Base-by-base conservation (phyloP, 2,888 invertebrate genomes). In the Coleophora flavipennella region DNA sequence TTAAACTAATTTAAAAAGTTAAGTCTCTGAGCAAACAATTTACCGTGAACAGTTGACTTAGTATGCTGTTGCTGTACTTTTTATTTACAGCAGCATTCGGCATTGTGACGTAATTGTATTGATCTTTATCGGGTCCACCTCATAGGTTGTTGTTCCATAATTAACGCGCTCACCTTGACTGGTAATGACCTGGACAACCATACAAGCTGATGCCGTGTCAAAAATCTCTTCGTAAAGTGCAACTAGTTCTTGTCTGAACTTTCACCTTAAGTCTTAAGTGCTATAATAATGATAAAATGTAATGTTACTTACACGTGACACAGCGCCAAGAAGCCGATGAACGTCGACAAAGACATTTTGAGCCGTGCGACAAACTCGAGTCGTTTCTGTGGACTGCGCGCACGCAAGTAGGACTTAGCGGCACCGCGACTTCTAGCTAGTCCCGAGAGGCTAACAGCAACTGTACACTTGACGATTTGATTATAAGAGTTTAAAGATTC, bases 301-400 rank as follows among this genome's bases (percentile, higher is more conserved):
- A 47, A 48, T 31, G 28, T 49, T 62, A 77, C 81, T 83, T 51
- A 83, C 81, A 60, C 59, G 42, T 75, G 72, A 60, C 67, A 64
- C 39, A 79, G 52, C 44, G 74, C 73, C 49, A 79, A 58, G 39
- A 74, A 51, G 45, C 59, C 66, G 60, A 81, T 61, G 57, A 68
- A 45, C 33, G 62, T 55, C 53, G 51, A 60, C 41, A 40, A 47
- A 45, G 64, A 57, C 70, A 74, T 80, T 36, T 46, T 20, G 20
- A 56, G 57, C 36, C 69, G 70, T 68, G 60, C 52, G 43, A 49
- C 59, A 46, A 42, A 51, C 57, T 42, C 61, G 66, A 61, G 55
- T 47, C 51, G 49, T 59, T 45, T 27, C 47, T 51, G 42, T 57
- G 46, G 49, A 76, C 76, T 70, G 68, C 44, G 49, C 39, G 20